Evolutionary conservation across 2,113 vertebrate species (phyloP), one percentile per base, ranked within the genome.

Genomic region (rat (Rattus norvegicus)): DNA sequence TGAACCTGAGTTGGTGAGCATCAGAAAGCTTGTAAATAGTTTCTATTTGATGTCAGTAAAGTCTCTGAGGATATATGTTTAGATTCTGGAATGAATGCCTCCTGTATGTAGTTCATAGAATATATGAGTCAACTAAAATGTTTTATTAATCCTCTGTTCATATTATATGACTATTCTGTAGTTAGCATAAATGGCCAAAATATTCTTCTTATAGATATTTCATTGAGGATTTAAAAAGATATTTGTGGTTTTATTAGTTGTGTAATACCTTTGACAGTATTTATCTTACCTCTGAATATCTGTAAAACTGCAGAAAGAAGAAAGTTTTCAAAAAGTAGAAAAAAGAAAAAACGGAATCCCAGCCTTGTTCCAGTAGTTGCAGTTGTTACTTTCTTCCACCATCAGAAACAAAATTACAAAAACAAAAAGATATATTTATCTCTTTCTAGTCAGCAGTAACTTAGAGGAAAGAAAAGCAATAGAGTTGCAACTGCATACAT

Each of bases 301-400:
- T 94, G 49, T 30, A 63, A 97, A 95, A 84, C n/a, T 91, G 22
- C 49, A 93, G 17, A 19, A 43, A 93, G 65, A 2, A 7, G 33
- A 36, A 85, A 96, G 24, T 14, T 39, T 63, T 30, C 16, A 73
- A 59, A 22, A 12, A 59, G 69, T 52, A 67, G 91, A 92, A 90
- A 93, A 92, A 81, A 95, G 33, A 84, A 63, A 49, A 14, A 26
- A 19, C 7, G 59, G 56, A 70, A 95, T 16, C 0, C 1, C 2
- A 26, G 94, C 67, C 95, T 96, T 96, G 92, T 98, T 97, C 73
- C 94, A 36, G 94, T 91, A 97, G 97, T 93, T 96, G 97, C 86
- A 36, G 36, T 81, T 93, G 83, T n/a, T 54, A 79, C 59, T 94
- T 92, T 5, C 10, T 36, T 52, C 47, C 19, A 72, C 6, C 1